Base-by-base conservation (phyloP, 2,113 vertebrate genomes). In the Pampusana beccarii region DNA sequence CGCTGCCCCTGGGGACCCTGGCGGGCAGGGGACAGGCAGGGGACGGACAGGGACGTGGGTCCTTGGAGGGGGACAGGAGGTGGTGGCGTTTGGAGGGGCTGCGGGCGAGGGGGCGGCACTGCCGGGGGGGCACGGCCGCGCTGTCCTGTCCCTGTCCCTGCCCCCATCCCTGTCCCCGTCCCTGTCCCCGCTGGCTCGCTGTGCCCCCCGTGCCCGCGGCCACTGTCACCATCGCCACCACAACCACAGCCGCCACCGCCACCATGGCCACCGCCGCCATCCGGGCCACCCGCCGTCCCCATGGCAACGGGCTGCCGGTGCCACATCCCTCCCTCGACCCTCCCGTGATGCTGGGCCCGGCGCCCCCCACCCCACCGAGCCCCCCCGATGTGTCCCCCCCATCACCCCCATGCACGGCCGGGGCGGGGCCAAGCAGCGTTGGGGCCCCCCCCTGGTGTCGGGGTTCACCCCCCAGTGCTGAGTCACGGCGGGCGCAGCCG, bases 201-300 rank as follows among this genome's bases (percentile, higher is more conserved):
- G 44, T 46, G 44, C 44, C 44, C 17, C 62, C 62, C 38, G 8
- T 86, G 62, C 56, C 62, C 18, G 5, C 42, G 44, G 44, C 44
- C 44, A 19, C 44, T 19, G 16, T 33, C 48, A 1, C 8, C 34
- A 15, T 40, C 36, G 11, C 31, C 28, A 9, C 42, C 74, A 11
- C 16, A 10, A 3, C 26, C 53, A 67, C 16, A 29, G 6, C 15
- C 21, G 9, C 64, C 34, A 34, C 31, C 2, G 16, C 69, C 62
- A 60, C 61, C 74, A 34, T 2, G 20, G 44, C 81, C 75, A 75
- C 78, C n/a, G 24, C 86, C 56, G 44, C 92, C 92, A 93, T 93
- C 88, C 88, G 82, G 88, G 88, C 77, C 71, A 91, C 78, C 77
- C 26, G 6, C 82, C 58, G 58, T 93, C 79, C 87, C 92, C 92